Percentiles rank a stretch among this genome's conserved stretches.
phyloP scores from a whole-genome alignment of 2,113 vertebrate species.

The Cyrtonyx montezumae region DNA sequence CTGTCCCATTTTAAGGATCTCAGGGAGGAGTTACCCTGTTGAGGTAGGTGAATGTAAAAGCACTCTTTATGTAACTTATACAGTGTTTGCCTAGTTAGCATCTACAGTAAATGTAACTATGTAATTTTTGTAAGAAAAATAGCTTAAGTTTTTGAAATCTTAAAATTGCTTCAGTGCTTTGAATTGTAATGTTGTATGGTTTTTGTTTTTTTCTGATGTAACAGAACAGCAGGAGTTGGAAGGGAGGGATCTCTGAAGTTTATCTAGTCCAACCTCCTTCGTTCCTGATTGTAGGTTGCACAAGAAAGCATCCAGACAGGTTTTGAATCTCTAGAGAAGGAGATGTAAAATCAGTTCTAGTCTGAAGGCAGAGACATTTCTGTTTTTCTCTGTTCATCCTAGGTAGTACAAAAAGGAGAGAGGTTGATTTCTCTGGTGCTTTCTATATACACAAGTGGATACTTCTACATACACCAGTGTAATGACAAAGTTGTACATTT shows the following conservation, averaged over 20 bases:
- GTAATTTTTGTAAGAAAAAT: no score
- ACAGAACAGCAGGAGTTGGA: background rate
- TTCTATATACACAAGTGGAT: background rate
- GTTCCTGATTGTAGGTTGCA: background rate
- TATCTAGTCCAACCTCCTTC: background rate
- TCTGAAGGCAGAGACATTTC: background rate
- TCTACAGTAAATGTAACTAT: background rate
- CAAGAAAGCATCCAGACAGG: background rate
- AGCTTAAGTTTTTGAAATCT: background rate
- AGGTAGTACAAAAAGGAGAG: background rate
- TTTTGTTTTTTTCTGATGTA: background rate
- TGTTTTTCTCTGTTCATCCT: background rate
- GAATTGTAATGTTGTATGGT: background rate
- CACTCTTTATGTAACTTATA: fast-evolving
- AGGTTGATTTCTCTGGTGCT: background rate
- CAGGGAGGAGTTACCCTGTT: constrained; percentile 93
- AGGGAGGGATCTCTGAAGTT: background rate
- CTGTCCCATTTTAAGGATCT: constrained; percentile 93
- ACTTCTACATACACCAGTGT: background rate
- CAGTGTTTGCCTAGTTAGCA: background rate
- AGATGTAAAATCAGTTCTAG: background rate
- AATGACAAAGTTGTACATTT: background rate
- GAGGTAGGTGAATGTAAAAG: constrained; percentile 78
- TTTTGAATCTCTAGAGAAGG: background rate
- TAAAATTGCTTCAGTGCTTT: background rate